These are phyloP conservation scores for Drosophila ironensis DNA, from an alignment of 1,140 invertebrate genomes.

Conservation along the genomic window DNA sequence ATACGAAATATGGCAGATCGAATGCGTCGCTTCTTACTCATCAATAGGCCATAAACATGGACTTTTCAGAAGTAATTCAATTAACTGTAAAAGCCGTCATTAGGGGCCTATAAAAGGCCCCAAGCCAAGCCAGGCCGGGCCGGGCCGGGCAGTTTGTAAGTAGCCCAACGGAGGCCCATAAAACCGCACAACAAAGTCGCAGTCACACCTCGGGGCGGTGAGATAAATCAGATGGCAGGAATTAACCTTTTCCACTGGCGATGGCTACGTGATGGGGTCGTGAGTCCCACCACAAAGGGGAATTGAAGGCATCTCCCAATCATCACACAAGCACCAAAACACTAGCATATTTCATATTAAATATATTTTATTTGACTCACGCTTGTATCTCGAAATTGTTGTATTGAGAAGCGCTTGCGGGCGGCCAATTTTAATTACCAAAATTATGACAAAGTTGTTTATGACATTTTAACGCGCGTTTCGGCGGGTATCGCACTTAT, in stretches of 20 bases:
- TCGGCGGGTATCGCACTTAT: conserved; percentile 40
- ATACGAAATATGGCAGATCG: conserved; percentile 9
- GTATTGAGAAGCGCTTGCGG: conserved; percentile 26
- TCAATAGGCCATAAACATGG: conserved; percentile 30
- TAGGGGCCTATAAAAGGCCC: conserved; percentile 54
- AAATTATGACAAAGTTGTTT: conserved; percentile 81
- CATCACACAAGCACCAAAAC: too few relatives aligned
- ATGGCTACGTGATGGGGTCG: conserved; percentile 4
- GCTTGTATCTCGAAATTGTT: background rate
- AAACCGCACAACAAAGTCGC: conserved; percentile 70
- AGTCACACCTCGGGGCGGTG: conserved; percentile 50
- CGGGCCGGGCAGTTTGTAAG: conserved; percentile 21
- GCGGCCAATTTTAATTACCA: conserved; percentile 79
- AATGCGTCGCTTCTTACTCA: conserved; percentile 49
- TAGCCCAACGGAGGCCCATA: conserved; percentile 52
- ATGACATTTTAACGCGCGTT: conserved; percentile 70
- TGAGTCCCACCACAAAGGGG: background rate
- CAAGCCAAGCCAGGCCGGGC: background rate
- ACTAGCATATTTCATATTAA: too few relatives aligned
- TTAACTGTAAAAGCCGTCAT: conserved; percentile 76
- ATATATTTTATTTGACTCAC: conserved; percentile 4
- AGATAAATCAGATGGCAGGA: conserved; percentile 60
- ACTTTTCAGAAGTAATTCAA: conserved; percentile 59
- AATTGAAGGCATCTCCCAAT: too few relatives aligned
- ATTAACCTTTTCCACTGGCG: background rate